Evolutionary conservation across 1,140 invertebrate species (phyloP).

Genomic region (Diorhabda elongata): DNA sequence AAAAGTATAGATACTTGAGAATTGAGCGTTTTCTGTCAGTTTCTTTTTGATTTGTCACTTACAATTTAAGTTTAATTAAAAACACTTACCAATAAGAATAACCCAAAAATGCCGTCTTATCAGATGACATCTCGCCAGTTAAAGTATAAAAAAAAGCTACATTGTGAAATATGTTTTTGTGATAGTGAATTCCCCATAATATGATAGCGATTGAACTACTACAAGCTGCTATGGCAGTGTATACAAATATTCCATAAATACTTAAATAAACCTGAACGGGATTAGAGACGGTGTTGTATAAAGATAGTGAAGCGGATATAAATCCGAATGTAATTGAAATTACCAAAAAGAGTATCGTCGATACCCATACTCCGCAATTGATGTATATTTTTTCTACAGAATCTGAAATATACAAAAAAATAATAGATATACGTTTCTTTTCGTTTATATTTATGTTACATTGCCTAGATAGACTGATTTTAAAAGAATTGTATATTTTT

Average conservation of each 20-base stretch:
- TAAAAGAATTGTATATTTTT: too few species aligned
- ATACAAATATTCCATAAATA: constrained; percentile 22
- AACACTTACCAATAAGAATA: constrained; percentile 29
- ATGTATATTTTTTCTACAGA: constrained; percentile 28
- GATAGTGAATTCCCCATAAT: constrained; percentile 25
- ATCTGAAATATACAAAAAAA: background rate
- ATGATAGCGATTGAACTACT: constrained; percentile 18
- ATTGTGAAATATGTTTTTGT: constrained; percentile 23
- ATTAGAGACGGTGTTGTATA: constrained; percentile 36
- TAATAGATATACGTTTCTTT: too few species aligned
- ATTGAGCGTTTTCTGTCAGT: background rate
- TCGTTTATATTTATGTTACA: too few species aligned
- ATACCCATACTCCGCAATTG: constrained; percentile 35
- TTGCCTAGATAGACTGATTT: too few species aligned
- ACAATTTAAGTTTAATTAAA: background rate
- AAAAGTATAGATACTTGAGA: background rate
- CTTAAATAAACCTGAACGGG: constrained; percentile 31
- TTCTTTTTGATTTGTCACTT: background rate
- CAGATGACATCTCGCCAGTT: constrained; percentile 20
- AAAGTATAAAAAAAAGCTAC: constrained; percentile 24
- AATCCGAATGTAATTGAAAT: constrained; percentile 31
- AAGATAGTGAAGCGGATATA: constrained; percentile 27
- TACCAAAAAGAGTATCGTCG: constrained; percentile 33
- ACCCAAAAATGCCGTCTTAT: constrained; percentile 26
- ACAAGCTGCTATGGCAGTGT: constrained; percentile 19